Conservation (phyloP, 2,113 vertebrate species). For the Archocentrus centrarchus region DNA sequence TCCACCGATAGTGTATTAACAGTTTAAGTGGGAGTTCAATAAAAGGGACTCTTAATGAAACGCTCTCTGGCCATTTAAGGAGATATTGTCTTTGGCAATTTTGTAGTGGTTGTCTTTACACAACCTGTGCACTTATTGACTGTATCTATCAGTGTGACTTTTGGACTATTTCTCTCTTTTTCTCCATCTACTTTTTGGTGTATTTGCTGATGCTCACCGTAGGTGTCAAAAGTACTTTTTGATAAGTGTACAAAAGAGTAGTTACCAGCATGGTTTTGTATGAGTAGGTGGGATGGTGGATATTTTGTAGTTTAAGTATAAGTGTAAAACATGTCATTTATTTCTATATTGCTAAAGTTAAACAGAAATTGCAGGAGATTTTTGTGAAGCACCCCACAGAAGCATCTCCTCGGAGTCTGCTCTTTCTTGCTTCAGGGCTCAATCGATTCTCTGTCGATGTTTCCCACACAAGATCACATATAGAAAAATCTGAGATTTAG, state of each 20-base stretch:
- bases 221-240: background rate
- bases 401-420: background rate
- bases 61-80: conserved; percentile 14
- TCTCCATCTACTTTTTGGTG: background rate
- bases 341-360: background rate
- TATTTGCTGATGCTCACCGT: background rate
- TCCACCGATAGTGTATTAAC: conserved; percentile 7
- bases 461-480: background rate
- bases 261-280: background rate
- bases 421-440: background rate
- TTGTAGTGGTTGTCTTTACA: background rate
- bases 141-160: background rate
- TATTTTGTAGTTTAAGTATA: background rate
- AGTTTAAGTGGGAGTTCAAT: conserved; percentile 28
- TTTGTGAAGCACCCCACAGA: background rate
- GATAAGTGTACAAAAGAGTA: background rate
- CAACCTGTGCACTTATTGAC: background rate
- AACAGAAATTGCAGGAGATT: background rate
- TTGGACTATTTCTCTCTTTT: background rate
- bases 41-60: conserved; percentile 17
- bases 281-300: background rate
- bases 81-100: background rate
- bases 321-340: background rate
- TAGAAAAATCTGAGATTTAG: conserved; percentile 5
- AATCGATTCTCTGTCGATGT: conserved; percentile 9